These are phyloP conservation scores for Falco columbarius DNA, from an alignment of 2,797 vertebrate species.

Conservation along the genomic window DNA sequence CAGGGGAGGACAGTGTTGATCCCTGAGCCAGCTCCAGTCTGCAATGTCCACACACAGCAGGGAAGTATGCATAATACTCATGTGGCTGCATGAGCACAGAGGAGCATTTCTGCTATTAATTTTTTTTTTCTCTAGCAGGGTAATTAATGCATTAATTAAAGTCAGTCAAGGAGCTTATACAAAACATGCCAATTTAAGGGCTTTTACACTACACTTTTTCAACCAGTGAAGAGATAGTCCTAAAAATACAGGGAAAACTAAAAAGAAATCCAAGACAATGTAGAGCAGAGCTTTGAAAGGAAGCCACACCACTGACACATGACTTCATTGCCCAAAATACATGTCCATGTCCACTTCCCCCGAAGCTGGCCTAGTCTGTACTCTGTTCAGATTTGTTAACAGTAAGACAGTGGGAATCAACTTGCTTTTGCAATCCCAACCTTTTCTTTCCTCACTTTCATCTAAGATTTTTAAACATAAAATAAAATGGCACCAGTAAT, in stretches of 20 bases:
- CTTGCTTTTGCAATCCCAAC: not conserved
- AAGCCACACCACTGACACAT: not conserved
- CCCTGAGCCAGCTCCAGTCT: not conserved
- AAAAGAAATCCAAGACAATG: not conserved
- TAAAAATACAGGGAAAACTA: not conserved
- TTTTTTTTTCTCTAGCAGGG: not conserved
- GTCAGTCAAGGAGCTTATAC: not conserved
- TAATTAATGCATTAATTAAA: not conserved
- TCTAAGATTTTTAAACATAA: not conserved
- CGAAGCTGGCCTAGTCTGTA: not conserved
- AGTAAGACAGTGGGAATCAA: not conserved
- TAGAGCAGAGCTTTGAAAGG: not conserved
- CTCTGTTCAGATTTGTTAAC: not conserved
- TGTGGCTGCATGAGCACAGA: not conserved
- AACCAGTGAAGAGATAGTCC: not conserved
- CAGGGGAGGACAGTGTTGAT: not conserved
- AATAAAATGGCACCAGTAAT: not conserved
- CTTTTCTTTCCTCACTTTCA: not conserved
- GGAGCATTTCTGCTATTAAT: not conserved
- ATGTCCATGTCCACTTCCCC: not conserved
- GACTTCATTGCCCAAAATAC: not conserved
- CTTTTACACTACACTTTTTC: not conserved
- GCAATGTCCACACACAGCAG: not conserved
- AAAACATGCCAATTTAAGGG: not conserved
- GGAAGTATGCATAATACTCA: not conserved